phyloP scores from a whole-genome alignment of 2,888 invertebrate genomes.

The Gymnosoma rotundatum region DNA sequence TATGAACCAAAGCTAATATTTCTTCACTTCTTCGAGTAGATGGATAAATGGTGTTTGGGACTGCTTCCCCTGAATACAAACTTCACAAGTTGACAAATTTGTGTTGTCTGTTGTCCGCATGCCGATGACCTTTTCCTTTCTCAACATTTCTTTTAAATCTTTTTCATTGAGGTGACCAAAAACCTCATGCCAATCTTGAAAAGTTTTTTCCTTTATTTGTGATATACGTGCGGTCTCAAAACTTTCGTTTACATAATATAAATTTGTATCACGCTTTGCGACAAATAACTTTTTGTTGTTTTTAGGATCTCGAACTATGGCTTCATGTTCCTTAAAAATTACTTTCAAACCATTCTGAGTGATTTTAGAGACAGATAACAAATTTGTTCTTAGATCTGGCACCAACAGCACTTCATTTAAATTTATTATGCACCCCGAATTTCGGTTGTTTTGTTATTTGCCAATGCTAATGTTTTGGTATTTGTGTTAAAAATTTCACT shows the following conservation, averaged over 20 bases:
- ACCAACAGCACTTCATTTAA: conserved; percentile 20
- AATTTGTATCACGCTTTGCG: not conserved
- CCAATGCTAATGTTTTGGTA: not conserved
- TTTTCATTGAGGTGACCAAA: conserved; percentile 54
- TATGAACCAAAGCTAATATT: conserved; percentile 32
- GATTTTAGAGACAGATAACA: conserved; percentile 56
- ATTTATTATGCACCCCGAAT: conserved; percentile 17
- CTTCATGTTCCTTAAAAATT: conserved; percentile 26
- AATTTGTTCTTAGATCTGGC: conserved; percentile 44
- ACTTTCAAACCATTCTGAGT: conserved; percentile 46
- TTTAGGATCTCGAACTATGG: conserved; percentile 15
- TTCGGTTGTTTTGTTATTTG: conserved; percentile 21
- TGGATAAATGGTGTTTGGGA: conserved; percentile 28
- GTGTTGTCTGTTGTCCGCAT: not conserved
- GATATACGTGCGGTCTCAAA: not conserved
- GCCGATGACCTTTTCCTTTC: conserved; percentile 5
- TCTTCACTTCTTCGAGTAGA: conserved; percentile 16
- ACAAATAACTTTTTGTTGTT: conserved; percentile 11
- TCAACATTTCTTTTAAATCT: conserved; percentile 54
- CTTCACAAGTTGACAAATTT: conserved; percentile 43
- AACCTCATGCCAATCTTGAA: conserved; percentile 51
- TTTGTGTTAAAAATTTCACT: not conserved
- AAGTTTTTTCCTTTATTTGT: not conserved
- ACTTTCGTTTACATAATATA: conserved; percentile 6
- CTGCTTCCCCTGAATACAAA: conserved; percentile 57